A percentile compares a stretch with the other conserved stretches of the same genome.
These are phyloP conservation scores for Odontothrips loti DNA, from an alignment of 2,888 invertebrate species.

Conservation along the genomic window DNA sequence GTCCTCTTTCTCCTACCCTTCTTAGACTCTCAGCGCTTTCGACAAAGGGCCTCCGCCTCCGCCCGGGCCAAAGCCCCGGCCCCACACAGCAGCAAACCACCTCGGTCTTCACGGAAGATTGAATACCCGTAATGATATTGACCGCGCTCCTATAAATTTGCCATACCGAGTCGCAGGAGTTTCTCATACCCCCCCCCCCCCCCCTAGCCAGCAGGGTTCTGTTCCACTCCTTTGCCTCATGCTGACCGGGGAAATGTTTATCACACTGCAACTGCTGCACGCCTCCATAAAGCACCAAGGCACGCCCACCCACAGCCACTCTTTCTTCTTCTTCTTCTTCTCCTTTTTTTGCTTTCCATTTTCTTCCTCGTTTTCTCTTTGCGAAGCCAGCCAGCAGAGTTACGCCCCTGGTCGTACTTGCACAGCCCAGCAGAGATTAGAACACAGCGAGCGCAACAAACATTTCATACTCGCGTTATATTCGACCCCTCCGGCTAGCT, in stretches of 20 bases:
- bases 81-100: too few species aligned
- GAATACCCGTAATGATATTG: not conserved
- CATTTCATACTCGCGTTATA: not conserved
- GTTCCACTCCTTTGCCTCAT: not conserved
- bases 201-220: not conserved
- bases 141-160: not conserved
- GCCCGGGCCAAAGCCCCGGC: too few species aligned
- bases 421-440: not conserved
- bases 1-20: too few species aligned
- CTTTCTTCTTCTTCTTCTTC: not conserved
- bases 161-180: too few species aligned
- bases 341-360: not conserved
- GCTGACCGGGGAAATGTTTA: constrained; percentile 11
- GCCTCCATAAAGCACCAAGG: not conserved
- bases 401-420: too few species aligned
- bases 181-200: too few species aligned
- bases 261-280: not conserved
- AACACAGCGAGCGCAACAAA: not conserved
- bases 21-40: too few species aligned
- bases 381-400: not conserved
- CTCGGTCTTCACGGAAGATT: not conserved
- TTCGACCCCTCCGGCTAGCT: too few species aligned
- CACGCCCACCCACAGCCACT: constrained; percentile 4
- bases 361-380: not conserved
- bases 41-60: too few species aligned